Evolutionary conservation across 2,797 vertebrate genomes (phyloP).

Genomic region (Delichon dasypus): DNA sequence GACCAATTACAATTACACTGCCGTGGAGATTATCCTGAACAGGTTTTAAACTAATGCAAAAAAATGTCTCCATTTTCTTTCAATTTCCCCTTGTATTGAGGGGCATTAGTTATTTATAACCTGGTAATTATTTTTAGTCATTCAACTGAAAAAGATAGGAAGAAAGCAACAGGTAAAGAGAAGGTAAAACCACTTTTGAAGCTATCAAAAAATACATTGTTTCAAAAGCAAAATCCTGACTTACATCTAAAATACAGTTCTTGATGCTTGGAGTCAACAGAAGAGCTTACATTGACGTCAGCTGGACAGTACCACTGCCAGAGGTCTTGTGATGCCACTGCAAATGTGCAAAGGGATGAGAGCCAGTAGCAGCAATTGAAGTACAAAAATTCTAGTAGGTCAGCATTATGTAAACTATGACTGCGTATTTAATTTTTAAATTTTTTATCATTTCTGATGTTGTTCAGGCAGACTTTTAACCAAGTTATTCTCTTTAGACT

Average conservation of each 20-base stretch:
- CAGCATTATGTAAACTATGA: not conserved
- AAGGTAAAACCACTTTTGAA: not conserved
- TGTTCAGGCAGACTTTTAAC: not conserved
- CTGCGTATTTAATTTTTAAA: not conserved
- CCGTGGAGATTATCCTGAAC: not conserved
- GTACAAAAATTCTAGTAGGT: not conserved
- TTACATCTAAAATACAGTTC: not conserved
- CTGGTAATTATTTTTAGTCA: slow-evolving; percentile 16
- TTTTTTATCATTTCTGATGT: not conserved
- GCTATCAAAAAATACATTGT: not conserved
- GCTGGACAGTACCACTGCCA: not conserved
- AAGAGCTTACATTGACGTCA: not conserved
- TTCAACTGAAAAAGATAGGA: not conserved
- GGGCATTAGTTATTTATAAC: slow-evolving; percentile 55
- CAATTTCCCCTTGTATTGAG: slow-evolving; percentile 22
- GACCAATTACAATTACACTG: slow-evolving; percentile 3
- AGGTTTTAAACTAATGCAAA: slow-evolving; percentile 40
- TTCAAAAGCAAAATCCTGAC: not conserved
- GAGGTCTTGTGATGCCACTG: not conserved
- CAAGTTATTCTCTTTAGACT: not conserved
- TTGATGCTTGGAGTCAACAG: not conserved
- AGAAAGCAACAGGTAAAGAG: not conserved
- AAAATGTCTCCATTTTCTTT: slow-evolving; percentile 18
- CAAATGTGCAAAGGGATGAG: not conserved
- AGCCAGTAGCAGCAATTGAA: not conserved